Evolutionary conservation across 2,888 invertebrate genomes (phyloP).

Genomic region (Hypomecis punctinalis): DNA sequence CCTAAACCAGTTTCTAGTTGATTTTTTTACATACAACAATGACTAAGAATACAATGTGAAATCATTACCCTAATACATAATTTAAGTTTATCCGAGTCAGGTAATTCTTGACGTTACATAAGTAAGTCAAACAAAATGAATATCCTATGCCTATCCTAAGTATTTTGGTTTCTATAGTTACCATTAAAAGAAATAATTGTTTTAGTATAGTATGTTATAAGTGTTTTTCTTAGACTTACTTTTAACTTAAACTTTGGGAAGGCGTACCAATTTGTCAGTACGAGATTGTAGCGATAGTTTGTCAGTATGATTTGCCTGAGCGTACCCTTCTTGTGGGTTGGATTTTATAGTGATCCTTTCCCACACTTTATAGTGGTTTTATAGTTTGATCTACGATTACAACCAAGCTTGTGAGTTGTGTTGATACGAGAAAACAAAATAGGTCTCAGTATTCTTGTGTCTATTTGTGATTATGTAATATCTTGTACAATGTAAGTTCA

Average conservation of each 20-base stretch:
- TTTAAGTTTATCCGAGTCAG: too few species aligned
- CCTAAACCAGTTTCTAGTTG: too few species aligned
- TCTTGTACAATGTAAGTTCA: neutral
- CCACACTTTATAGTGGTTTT: slow-evolving; percentile 8
- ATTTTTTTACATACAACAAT: too few species aligned
- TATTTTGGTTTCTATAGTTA: too few species aligned
- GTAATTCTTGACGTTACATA: too few species aligned
- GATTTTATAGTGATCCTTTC: slow-evolving; percentile 10
- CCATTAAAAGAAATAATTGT: too few species aligned
- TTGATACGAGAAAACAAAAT: neutral
- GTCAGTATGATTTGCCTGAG: slow-evolving; percentile 1
- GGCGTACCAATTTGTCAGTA: neutral
- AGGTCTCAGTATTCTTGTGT: neutral
- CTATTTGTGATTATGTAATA: neutral
- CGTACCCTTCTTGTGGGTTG: slow-evolving; percentile 11
- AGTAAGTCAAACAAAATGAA: too few species aligned
- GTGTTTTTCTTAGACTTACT: neutral
- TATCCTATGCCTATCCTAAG: too few species aligned
- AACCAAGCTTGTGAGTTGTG: neutral
- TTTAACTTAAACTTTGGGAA: neutral
- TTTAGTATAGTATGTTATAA: too few species aligned
- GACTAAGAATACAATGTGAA: too few species aligned
- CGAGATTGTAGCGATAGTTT: slow-evolving; percentile 11
- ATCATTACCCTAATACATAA: too few species aligned
- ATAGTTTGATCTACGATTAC: slow-evolving; percentile 3